phyloP scores from a whole-genome alignment of 1,140 invertebrate genomes.

The Tetragonula clypearis region DNA sequence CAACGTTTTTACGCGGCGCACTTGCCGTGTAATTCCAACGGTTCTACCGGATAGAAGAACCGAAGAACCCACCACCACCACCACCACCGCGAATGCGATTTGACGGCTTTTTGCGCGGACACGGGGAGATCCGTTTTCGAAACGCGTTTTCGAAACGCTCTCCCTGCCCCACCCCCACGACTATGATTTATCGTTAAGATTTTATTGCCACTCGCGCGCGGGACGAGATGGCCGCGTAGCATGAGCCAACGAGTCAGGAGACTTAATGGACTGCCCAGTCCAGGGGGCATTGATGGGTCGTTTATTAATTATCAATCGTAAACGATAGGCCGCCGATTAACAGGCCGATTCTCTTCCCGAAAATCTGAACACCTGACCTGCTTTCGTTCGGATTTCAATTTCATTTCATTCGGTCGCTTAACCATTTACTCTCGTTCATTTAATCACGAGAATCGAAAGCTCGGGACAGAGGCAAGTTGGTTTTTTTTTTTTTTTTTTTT shows the following conservation, averaged over 20 bases:
- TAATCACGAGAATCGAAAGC: too few species aligned
- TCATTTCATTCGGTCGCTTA: too few species aligned
- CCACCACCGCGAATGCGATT: too few species aligned
- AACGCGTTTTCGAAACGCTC: background rate
- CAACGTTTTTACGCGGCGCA: conserved; percentile 39
- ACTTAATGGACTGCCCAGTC: conserved; percentile 17
- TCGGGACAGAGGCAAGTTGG: too few species aligned
- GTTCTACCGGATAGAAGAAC: conserved; percentile 25
- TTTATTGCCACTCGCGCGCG: conserved; percentile 39
- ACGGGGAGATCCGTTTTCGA: conserved; percentile 12
- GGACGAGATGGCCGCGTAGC: background rate
- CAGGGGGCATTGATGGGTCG: background rate
- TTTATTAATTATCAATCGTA: conserved; percentile 40
- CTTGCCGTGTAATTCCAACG: conserved; percentile 46
- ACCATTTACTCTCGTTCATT: too few species aligned
- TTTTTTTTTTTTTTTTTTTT: too few species aligned
- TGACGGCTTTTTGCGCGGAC: conserved; percentile 15
- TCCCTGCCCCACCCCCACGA: background rate
- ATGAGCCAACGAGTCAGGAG: background rate
- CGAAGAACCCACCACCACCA: background rate
- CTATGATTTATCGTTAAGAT: conserved; percentile 49
- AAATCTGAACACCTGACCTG: background rate
- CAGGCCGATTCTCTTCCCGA: background rate
- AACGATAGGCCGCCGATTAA: conserved; percentile 23
- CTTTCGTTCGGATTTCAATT: background rate